A percentile compares a stretch with the other conserved stretches of the same genome.
phyloP scores from a whole-genome alignment of 1,140 invertebrate genomes.

The Diabrotica virgifera region DNA sequence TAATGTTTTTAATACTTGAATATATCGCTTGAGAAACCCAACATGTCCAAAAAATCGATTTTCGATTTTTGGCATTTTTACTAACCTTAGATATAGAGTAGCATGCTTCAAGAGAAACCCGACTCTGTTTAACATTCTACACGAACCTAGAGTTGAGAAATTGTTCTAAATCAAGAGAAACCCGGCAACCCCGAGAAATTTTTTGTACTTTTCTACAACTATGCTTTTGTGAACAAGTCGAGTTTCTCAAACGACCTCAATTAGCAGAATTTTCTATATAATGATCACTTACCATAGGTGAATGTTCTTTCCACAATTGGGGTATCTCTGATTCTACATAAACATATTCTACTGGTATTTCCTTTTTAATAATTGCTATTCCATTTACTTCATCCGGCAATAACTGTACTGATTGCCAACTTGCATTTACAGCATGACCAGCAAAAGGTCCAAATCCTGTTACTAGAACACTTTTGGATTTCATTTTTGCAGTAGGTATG shows the following conservation, averaged over 20 bases:
- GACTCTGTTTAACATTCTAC: too few species aligned
- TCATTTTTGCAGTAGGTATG: too few species aligned
- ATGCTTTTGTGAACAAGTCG: background rate
- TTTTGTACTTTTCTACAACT: background rate
- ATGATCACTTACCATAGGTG: conserved; percentile 58
- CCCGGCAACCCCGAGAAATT: too few species aligned
- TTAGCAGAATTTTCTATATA: conserved; percentile 14
- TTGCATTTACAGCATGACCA: conserved; percentile 66
- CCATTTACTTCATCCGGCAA: conserved; percentile 53
- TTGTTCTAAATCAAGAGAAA: too few species aligned
- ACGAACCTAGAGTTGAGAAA: too few species aligned
- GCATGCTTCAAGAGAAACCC: too few species aligned
- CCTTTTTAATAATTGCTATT: conserved; percentile 56
- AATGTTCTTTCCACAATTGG: conserved; percentile 60
- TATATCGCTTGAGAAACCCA: too few species aligned
- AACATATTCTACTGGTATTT: conserved; percentile 67
- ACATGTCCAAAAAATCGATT: too few species aligned
- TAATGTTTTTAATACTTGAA: too few species aligned
- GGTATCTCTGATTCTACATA: conserved; percentile 59
- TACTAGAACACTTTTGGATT: conserved; percentile 49
- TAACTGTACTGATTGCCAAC: conserved; percentile 71
- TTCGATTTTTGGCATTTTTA: too few species aligned
- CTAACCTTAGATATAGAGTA: too few species aligned
- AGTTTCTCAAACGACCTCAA: background rate
- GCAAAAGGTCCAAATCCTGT: conserved; percentile 77